Conservation (phyloP, 2,888 invertebrate genomes). For the Diachrysia chrysitis region DNA sequence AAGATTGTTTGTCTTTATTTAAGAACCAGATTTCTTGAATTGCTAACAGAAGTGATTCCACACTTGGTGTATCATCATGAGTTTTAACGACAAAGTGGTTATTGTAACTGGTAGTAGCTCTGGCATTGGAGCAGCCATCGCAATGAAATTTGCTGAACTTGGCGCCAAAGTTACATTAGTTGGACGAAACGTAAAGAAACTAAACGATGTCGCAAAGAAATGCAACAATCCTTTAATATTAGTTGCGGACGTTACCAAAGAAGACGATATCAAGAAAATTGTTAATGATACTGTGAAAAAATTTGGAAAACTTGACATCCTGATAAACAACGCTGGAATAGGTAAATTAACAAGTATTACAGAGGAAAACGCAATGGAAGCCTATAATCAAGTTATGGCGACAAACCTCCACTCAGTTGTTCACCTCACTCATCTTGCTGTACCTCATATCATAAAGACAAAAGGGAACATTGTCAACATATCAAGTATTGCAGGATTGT, state of each 20-base stretch:
- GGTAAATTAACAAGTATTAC: slow-evolving; percentile 5
- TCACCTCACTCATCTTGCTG: slow-evolving; percentile 47
- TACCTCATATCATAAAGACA: slow-evolving; percentile 53
- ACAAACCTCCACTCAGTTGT: slow-evolving; percentile 47
- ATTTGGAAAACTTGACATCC: slow-evolving; percentile 43
- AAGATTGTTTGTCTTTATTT: too few species aligned
- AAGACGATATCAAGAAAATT: slow-evolving; percentile 33
- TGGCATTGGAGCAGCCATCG: slow-evolving; percentile 62
- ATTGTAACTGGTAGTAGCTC: slow-evolving; percentile 63
- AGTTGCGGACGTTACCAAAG: slow-evolving; percentile 35
- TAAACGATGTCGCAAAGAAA: slow-evolving; percentile 36
- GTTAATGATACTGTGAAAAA: slow-evolving; percentile 23
- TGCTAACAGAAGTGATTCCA: neutral
- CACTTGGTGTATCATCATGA: slow-evolving; percentile 45
- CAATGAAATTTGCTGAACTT: slow-evolving; percentile 47
- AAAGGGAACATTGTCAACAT: slow-evolving; percentile 93
- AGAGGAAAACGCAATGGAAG: slow-evolving; percentile 26
- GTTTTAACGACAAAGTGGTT: slow-evolving; percentile 60
- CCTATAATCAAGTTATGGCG: slow-evolving; percentile 32
- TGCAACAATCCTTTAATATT: slow-evolving; percentile 32
- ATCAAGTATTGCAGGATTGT: slow-evolving; percentile 38
- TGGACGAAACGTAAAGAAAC: slow-evolving; percentile 56
- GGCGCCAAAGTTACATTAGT: slow-evolving; percentile 57
- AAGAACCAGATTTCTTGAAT: too few species aligned
- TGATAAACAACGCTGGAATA: slow-evolving; percentile 53